Evolutionary conservation across 2,797 vertebrate species (phyloP), one percentile per base, ranked within the genome.

Genomic region (Notoglanidium macrostoma): DNA sequence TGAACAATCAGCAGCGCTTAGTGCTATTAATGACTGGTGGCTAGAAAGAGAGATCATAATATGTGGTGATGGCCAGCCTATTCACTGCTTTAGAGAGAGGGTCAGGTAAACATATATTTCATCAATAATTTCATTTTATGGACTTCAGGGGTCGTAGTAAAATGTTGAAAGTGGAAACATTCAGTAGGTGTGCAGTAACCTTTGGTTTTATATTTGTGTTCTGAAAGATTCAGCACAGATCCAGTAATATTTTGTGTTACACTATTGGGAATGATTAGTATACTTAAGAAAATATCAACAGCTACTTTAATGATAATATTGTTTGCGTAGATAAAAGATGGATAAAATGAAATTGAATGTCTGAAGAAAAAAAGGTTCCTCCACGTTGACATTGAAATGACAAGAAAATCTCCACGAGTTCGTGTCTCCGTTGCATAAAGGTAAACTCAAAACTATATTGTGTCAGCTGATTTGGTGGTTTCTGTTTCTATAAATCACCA

Each of bases 1-100:
- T 85, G 84, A 87, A 84, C 80, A 84, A 82, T 84, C 54, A 86
- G 51, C 44, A 40, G 63, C 40, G 86, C 73, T 57, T 61, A 85
- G 65, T 78, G 83, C 78, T 87, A 77, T 85, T 73, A 73, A 15
- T 49, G 61, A 83, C 46, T 54, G 19, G 82, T 80, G 84, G 49
- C 77, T 78, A 54, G 57, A 49, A 14, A 51, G 61, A 29, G 19
- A 86, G 84, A 55, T n/a, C 10, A 32, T 77, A 51, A 51, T 15
- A 26, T 67, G 44, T 15, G n/a, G 10, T n/a, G 12, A 6, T 49
- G 78, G 12, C 19, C n/a, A 49, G n/a, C 17, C 3, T 83, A 21
- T 51, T 32, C 61, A 21, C 44, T 51, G 44, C 17, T 29, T 68
- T 26, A 59, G 32, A 44, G 63, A 70, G 11, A n/a, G 11, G 49